A percentile compares a stretch with the other conserved stretches of the same genome.
Conservation (phyloP, 1,140 invertebrate species). For the Bombus breviceps region DNA sequence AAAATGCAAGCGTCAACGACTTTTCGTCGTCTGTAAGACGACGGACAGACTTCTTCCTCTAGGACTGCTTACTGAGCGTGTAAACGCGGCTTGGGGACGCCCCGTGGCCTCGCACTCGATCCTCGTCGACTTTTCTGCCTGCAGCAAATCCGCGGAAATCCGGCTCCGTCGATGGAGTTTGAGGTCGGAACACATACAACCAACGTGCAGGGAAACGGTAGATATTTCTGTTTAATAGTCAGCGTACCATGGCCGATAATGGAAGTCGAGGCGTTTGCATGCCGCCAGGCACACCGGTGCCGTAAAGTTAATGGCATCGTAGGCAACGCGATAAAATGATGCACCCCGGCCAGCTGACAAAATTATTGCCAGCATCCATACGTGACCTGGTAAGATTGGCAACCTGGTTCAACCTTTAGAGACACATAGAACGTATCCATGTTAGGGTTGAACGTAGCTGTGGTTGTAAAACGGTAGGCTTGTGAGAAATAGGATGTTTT, state of each 20-base stretch:
- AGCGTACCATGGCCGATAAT: slow-evolving; percentile 62
- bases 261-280: slow-evolving; percentile 66
- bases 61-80: slow-evolving; percentile 52
- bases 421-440: background rate
- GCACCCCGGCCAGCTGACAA: slow-evolving; percentile 52
- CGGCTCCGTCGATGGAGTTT: slow-evolving; percentile 29
- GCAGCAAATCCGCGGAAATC: slow-evolving; percentile 43
- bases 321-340: slow-evolving; percentile 62
- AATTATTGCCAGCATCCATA: slow-evolving; percentile 30
- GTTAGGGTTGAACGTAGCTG: background rate
- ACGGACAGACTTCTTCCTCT: slow-evolving; percentile 8
- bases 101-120: background rate
- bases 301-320: slow-evolving; percentile 65
- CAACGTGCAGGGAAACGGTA: slow-evolving; percentile 33
- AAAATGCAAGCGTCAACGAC: slow-evolving; percentile 51
- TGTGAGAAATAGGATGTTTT: background rate
- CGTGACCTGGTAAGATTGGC: background rate
- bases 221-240: slow-evolving; percentile 71
- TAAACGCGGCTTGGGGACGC: slow-evolving; percentile 23
- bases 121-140: background rate
- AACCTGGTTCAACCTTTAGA: background rate
- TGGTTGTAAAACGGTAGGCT: background rate
- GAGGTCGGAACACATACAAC: background rate
- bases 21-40: slow-evolving; percentile 41
- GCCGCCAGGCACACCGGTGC: slow-evolving; percentile 58